phyloP scores from a whole-genome alignment of 1,140 invertebrate genomes.

The Centruroides vittatus region DNA sequence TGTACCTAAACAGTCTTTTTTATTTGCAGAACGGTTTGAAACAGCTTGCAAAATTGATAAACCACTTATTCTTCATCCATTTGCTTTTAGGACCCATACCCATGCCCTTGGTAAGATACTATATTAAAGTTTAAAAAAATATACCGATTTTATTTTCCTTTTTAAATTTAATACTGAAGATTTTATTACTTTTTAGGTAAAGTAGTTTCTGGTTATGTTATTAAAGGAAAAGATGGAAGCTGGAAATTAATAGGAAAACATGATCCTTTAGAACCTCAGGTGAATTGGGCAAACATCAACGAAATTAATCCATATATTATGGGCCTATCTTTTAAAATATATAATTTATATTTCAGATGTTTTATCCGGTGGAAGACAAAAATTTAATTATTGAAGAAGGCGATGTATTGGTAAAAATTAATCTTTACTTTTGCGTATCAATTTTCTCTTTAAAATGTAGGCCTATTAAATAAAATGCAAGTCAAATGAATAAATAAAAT shows the following conservation, averaged over 20 bases:
- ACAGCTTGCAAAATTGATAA: conserved; percentile 64
- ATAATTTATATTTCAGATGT: conserved; percentile 47
- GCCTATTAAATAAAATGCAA: no score
- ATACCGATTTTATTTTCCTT: neutral
- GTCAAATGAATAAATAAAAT: no score
- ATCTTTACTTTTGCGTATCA: neutral
- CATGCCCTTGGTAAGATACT: conserved; percentile 55
- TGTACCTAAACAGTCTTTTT: no score
- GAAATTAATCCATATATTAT: no score
- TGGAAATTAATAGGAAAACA: conserved; percentile 81
- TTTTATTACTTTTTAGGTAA: conserved; percentile 29
- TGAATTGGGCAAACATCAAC: conserved; percentile 6
- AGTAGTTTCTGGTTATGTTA: conserved; percentile 74
- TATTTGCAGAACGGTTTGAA: conserved; percentile 58
- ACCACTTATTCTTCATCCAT: conserved; percentile 73
- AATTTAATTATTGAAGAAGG: conserved; percentile 39
- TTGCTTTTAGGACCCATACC: conserved; percentile 89
- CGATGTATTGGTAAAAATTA: conserved; percentile 50
- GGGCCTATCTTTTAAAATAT: neutral
- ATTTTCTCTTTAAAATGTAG: neutral
- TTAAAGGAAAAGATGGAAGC: conserved; percentile 38
- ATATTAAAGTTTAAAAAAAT: conserved; percentile 14
- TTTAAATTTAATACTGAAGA: neutral
- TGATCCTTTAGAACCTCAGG: conserved; percentile 75
- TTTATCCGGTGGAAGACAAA: conserved; percentile 65